Evolutionary conservation across 1,140 invertebrate genomes (phyloP).

Genomic region (Temnothorax longispinosus): DNA sequence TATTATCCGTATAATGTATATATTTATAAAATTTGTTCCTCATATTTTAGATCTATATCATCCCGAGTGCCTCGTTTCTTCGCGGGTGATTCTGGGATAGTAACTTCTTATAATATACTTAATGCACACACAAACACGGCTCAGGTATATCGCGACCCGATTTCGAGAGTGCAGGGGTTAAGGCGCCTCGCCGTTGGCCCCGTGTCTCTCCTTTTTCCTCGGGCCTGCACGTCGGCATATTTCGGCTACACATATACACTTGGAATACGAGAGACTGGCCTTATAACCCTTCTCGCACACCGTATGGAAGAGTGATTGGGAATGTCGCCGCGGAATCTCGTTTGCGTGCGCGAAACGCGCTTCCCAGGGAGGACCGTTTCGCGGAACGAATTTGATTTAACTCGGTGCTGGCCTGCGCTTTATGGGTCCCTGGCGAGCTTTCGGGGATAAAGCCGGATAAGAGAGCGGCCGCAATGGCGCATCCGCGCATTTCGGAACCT

Average conservation of each 20-base stretch:
- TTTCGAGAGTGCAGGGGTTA: constrained; percentile 47
- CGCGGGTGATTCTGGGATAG: neutral
- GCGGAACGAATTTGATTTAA: constrained; percentile 79
- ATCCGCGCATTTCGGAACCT: neutral
- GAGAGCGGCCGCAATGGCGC: constrained; percentile 51
- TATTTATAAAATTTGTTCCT: neutral
- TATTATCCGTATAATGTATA: neutral
- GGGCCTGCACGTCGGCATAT: constrained; percentile 30
- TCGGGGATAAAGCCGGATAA: constrained; percentile 75
- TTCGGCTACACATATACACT: constrained; percentile 47
- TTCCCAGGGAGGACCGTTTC: constrained; percentile 75
- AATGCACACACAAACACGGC: neutral
- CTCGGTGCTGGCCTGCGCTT: constrained; percentile 67
- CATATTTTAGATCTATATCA: neutral
- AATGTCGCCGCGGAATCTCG: constrained; percentile 76
- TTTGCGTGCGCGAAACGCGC: constrained; percentile 77
- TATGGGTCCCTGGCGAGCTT: constrained; percentile 69
- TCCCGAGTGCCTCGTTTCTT: neutral
- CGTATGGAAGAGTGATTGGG: constrained; percentile 71
- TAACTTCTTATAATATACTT: constrained; percentile 21
- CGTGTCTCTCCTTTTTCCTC: constrained; percentile 39
- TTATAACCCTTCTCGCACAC: constrained; percentile 64
- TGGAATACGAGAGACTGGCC: constrained; percentile 64
- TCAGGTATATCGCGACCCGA: constrained; percentile 33
- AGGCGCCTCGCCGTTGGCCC: neutral